Evolutionary conservation across 2,113 vertebrate species (phyloP).

Genomic region (Ciconia stormi): DNA sequence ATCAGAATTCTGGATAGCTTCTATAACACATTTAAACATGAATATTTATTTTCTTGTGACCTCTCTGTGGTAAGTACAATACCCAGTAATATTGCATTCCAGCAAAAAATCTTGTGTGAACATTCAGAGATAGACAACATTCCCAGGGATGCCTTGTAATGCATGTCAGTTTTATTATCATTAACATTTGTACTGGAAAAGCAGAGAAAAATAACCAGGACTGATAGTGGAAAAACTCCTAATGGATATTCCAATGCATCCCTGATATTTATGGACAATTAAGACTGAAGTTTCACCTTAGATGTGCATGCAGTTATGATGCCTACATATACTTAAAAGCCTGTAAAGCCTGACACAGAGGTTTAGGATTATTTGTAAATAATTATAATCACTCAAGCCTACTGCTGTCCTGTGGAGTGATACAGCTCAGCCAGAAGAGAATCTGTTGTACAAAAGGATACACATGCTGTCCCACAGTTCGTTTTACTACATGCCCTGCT

Average conservation of each 20-base stretch:
- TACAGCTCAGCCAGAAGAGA: neutral
- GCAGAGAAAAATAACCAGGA: neutral
- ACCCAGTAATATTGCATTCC: neutral
- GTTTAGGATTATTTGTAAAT: neutral
- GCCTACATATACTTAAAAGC: neutral
- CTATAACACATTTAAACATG: neutral
- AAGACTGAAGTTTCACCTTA: neutral
- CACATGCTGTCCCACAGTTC: accelerated
- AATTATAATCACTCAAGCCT: neutral
- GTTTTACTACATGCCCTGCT: neutral
- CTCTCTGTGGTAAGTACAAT: neutral
- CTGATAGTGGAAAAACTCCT: neutral
- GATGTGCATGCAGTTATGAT: too few relatives aligned
- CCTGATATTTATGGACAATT: neutral
- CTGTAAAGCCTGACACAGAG: neutral
- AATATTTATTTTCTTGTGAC: neutral
- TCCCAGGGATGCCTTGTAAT: neutral
- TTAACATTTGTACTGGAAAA: neutral
- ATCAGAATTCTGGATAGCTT: neutral
- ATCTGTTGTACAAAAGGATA: neutral
- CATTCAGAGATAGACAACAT: neutral
- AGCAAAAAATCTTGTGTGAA: neutral
- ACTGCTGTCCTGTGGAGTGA: neutral
- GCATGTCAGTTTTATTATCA: neutral
- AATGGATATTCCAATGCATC: neutral